These are phyloP conservation scores for Drosophila saltans DNA, from an alignment of 1,140 invertebrate genomes.

Conservation along the genomic window DNA sequence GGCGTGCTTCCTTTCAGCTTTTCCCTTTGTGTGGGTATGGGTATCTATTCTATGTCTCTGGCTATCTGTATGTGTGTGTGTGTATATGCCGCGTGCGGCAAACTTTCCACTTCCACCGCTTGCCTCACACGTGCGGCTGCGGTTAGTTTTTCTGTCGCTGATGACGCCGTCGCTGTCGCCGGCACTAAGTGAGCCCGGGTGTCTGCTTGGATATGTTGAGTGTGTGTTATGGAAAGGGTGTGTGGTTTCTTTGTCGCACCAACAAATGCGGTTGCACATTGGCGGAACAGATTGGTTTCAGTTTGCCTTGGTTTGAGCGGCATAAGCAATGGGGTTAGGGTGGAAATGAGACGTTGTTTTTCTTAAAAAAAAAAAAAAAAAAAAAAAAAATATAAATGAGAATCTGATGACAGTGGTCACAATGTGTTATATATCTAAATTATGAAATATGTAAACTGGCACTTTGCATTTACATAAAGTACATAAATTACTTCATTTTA, in stretches of 20 bases:
- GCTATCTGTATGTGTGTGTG: conserved; percentile 2
- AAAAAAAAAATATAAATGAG: background rate
- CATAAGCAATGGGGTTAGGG: conserved; percentile 1
- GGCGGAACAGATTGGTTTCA: conserved; percentile 62
- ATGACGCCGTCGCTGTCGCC: conserved; percentile 22
- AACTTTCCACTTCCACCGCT: conserved; percentile 45
- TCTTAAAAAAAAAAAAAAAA: background rate
- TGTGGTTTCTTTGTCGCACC: conserved; percentile 61
- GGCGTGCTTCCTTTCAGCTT: conserved; percentile 47
- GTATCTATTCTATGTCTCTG: background rate
- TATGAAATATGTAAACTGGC: conserved; percentile 5
- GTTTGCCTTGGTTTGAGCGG: conserved; percentile 40
- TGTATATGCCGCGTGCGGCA: conserved; percentile 48
- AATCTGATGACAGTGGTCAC: background rate
- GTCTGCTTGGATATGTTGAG: conserved; percentile 22
- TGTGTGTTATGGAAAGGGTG: conserved; percentile 15
- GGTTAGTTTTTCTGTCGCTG: conserved; percentile 57
- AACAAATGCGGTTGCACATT: conserved; percentile 59
- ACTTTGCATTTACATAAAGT: conserved; percentile 1
- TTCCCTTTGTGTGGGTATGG: conserved; percentile 13
- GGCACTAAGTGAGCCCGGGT: conserved; percentile 19
- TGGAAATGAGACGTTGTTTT: conserved; percentile 13
- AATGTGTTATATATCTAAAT: conserved; percentile 12
- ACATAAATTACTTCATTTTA: background rate
- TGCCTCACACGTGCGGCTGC: conserved; percentile 54